Percentiles rank a stretch among this genome's conserved stretches.
Evolutionary conservation across 2,888 invertebrate genomes (phyloP).

Genomic region (Gonocerus acuteangulatus): DNA sequence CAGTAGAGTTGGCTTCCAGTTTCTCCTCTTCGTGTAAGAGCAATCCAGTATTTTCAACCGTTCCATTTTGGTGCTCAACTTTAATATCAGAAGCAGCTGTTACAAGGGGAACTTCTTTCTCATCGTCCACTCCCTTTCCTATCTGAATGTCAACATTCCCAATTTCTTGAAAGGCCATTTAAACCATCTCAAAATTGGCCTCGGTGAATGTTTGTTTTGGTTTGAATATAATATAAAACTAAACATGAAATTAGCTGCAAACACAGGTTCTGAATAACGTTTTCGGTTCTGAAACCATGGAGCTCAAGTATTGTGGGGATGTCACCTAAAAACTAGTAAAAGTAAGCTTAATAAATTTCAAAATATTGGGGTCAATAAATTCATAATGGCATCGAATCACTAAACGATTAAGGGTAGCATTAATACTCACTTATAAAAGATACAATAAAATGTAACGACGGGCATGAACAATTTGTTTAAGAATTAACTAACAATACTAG

Average conservation of each 20-base stretch:
- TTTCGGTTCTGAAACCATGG: no score
- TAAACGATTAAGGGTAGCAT: no score
- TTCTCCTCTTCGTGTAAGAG: not conserved
- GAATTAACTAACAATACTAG: no score
- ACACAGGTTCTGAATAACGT: not conserved
- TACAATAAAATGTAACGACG: no score
- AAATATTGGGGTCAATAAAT: no score
- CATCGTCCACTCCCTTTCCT: not conserved
- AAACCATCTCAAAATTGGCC: slow-evolving; percentile 17
- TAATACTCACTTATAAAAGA: no score
- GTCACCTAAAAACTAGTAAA: no score
- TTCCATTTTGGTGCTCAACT: not conserved
- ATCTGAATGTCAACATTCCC: not conserved
- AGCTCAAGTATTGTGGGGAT: no score
- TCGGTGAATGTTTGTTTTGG: not conserved
- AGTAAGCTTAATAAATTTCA: no score
- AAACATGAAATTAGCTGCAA: slow-evolving; percentile 7
- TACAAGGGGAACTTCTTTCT: not conserved
- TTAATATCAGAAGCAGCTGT: not conserved
- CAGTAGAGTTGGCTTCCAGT: not conserved
- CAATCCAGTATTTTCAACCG: not conserved
- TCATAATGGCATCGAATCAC: no score
- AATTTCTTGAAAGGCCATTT: slow-evolving; percentile 20
- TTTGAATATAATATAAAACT: not conserved
- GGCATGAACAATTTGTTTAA: no score